Base-by-base conservation (phyloP, 2,113 vertebrate species). In the Glaucomys volans region DNA sequence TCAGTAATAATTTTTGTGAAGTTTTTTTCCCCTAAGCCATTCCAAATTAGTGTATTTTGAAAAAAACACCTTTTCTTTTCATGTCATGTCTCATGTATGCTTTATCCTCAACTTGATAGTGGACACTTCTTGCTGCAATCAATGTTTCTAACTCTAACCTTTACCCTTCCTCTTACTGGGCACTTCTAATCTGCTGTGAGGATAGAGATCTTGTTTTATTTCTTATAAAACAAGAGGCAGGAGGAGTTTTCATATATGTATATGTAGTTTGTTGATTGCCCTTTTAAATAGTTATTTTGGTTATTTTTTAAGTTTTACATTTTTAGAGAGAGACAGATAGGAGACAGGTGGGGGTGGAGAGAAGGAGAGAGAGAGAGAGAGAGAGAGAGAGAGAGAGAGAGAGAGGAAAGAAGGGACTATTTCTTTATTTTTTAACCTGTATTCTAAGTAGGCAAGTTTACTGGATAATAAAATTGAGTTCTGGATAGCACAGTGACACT, bases 221-320 rank as follows among this genome's bases (percentile, higher is more conserved):
- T 94, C 54, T n/a, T 42, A 88, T 16, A 76, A 69, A 93, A 80
- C 32, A 75, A 87, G 71, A 95, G 44, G 57, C 8, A 76, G 66
- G 67, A 1, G 10, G 22, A 69, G 28, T 93, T 97, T 96, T 85
- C 42, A 87, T 54, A 30, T 66, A 50, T 17, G 0, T 11, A 37
- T 52, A 64, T 77, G 17, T 3, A 50, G 37, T 52, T 91, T 89
- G 44, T 59, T 74, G 32, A 64, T 4, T 54, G 20, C 85, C 90
- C 2, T 37, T 81, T 40, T 57, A 14, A 94, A 47, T 44, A 47
- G 32, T 37, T 87, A 83, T 85, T 94, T 92, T 87, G 14, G 14
- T 79, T 59, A 72, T 86, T 91, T 87, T 22, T 47, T 75, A 57
- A 57, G 28, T 62, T 62, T 62, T 62, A 62, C 4, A 10, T 11